Base-by-base conservation (phyloP, 2,797 vertebrate species). In the Syngnathus acus region DNA sequence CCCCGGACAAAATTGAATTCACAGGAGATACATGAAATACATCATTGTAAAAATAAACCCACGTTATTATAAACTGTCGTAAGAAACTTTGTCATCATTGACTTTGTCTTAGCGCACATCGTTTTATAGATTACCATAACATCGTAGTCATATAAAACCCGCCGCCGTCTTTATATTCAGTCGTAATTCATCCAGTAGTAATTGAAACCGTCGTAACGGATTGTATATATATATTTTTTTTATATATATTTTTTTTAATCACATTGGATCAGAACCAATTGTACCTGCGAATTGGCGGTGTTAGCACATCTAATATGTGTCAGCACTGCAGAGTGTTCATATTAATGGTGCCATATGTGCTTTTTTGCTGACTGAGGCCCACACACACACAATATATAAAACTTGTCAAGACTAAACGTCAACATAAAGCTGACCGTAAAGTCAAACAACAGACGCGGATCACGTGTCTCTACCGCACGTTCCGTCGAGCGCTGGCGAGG, bases 321-420 rank as follows among this genome's bases (percentile, higher is more conserved):
- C 58, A 60, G 58, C 58, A 40, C 58, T 40, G 58, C 58, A 40
- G 16, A n/a, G 58, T 6, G 59, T 23, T 45, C 42, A 16, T 47
- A 45, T 45, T 62, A 62, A 45, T 17, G 60, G 23, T 21, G 14
- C 60, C 60, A 62, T 62, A 62, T 62, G 60, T 45, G 60, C 62
- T 37, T 64, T 64, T 48, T 26, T 48, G 60, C 60, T 62, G 60
- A 62, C 54, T 59, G 68, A 65, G 66, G 64, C 48, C 38, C 70
- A 19, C 66, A 42, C 55, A 51, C 53, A 14, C 23, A 55, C 62
- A 68, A 40, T 47, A 54, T 51, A 68, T 42, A 45, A 10, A 38
- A 11, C 37, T 1, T 2, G 39, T 64, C 64, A 68, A 70, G 77
- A 66, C 74, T 66, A 69, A 37, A 58, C 32, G 4, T 37, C n/a